Evolutionary conservation across 1,140 invertebrate species (phyloP).

Genomic region (Aphelenchoides avenae): DNA sequence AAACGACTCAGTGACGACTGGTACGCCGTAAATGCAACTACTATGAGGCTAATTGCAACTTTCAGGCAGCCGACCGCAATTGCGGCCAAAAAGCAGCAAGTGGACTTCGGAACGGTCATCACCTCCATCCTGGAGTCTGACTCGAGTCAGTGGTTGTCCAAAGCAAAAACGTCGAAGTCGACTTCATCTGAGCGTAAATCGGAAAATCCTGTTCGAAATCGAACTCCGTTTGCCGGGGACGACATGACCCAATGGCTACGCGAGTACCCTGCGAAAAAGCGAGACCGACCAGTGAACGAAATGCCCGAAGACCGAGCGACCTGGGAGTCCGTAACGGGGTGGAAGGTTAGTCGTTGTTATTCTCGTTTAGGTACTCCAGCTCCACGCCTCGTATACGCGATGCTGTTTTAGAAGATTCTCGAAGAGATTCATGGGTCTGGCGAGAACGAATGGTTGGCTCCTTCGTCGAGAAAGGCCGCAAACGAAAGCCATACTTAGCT

Average conservation of each 20-base stretch:
- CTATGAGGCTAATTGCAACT: too few relatives aligned
- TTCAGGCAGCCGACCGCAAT: too few relatives aligned
- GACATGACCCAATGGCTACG: background rate
- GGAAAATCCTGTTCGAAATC: background rate
- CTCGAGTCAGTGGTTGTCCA: too few relatives aligned
- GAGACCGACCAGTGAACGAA: background rate
- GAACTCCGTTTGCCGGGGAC: background rate
- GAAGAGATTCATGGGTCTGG: conserved; percentile 15
- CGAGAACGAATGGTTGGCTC: conserved; percentile 6
- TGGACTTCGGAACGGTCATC: too few relatives aligned
- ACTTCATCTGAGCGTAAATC: background rate
- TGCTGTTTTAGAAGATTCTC: conserved; percentile 9
- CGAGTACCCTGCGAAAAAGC: background rate
- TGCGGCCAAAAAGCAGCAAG: too few relatives aligned
- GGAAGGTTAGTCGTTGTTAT: conserved; percentile 15
- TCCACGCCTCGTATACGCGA: too few relatives aligned
- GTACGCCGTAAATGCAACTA: too few relatives aligned
- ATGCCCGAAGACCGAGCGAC: background rate
- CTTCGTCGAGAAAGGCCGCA: too few relatives aligned
- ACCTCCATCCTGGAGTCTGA: too few relatives aligned
- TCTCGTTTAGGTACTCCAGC: conserved; percentile 1
- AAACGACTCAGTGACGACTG: too few relatives aligned
- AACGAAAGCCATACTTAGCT: too few relatives aligned
- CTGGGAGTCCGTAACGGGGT: conserved; percentile 5
- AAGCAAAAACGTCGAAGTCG: too few relatives aligned